Evolutionary conservation across 2,113 vertebrate species (phyloP).

Genomic region (Cervus canadensis): DNA sequence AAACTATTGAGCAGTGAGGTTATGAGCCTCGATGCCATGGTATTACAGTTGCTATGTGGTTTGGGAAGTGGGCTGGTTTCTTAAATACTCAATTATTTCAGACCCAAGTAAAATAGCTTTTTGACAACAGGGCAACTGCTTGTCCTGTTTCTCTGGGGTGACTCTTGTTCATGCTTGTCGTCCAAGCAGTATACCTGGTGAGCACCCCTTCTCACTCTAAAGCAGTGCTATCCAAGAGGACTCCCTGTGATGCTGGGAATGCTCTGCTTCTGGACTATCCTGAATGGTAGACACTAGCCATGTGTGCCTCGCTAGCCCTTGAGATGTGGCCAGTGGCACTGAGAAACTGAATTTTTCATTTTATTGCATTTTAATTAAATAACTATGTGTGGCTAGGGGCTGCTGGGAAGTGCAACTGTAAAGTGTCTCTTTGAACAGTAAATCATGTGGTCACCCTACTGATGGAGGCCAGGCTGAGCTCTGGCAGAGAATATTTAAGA

Average conservation of each 20-base stretch:
- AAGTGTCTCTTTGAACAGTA: neutral
- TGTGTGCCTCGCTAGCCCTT: neutral
- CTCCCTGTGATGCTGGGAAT: fast-evolving
- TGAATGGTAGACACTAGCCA: neutral
- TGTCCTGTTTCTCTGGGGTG: neutral
- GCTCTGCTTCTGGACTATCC: neutral
- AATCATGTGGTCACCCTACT: neutral
- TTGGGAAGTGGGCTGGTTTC: neutral
- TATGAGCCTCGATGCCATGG: neutral
- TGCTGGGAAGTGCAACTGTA: neutral
- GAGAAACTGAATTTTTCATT: neutral
- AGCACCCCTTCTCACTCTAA: neutral
- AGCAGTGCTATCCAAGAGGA: neutral
- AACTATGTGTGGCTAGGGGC: neutral
- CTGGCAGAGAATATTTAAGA: neutral
- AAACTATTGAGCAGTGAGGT: neutral
- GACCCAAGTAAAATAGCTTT: neutral
- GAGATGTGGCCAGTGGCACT: neutral
- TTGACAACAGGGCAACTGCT: neutral
- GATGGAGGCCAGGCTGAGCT: neutral
- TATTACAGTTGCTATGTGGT: neutral
- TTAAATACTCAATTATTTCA: neutral
- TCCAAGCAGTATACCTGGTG: too few species aligned
- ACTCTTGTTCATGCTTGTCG: neutral
- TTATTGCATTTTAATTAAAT: neutral